Evolutionary conservation across 1,140 invertebrate genomes (phyloP).

Genomic region (Musca domestica): DNA sequence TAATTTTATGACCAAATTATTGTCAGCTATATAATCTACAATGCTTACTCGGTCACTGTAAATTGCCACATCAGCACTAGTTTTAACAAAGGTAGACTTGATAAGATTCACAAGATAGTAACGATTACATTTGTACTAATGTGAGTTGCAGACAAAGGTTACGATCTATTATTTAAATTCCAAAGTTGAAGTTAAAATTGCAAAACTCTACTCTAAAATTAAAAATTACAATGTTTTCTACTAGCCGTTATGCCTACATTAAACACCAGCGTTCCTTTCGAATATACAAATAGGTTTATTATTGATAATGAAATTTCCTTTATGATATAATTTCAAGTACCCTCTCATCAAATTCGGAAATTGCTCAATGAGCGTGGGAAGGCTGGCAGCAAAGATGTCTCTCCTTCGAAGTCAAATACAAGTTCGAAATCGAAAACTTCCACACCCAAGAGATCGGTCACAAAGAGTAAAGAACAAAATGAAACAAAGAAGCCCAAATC

Average conservation of each 20-base stretch:
- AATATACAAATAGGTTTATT: too few species aligned
- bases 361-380: slow-evolving; percentile 32
- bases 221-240: background rate
- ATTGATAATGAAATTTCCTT: background rate
- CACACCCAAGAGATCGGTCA: slow-evolving; percentile 56
- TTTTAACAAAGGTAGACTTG: too few species aligned
- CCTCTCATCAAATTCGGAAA: slow-evolving; percentile 38
- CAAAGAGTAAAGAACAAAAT: slow-evolving; percentile 25
- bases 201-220: too few species aligned
- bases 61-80: too few species aligned
- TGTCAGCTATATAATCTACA: too few species aligned
- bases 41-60: too few species aligned
- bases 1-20: too few species aligned
- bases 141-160: too few species aligned
- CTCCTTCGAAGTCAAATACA: slow-evolving; percentile 21
- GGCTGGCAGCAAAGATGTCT: slow-evolving; percentile 21
- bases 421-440: slow-evolving; percentile 51
- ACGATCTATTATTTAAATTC: too few species aligned
- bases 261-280: background rate
- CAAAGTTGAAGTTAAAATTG: too few species aligned
- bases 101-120: too few species aligned
- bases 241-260: background rate
- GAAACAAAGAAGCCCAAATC: slow-evolving; percentile 27
- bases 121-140: too few species aligned
- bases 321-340: slow-evolving; percentile 31